These are phyloP conservation scores for Prochilodus magdalenae DNA, from an alignment of 2,113 vertebrate genomes.

Conservation along the genomic window DNA sequence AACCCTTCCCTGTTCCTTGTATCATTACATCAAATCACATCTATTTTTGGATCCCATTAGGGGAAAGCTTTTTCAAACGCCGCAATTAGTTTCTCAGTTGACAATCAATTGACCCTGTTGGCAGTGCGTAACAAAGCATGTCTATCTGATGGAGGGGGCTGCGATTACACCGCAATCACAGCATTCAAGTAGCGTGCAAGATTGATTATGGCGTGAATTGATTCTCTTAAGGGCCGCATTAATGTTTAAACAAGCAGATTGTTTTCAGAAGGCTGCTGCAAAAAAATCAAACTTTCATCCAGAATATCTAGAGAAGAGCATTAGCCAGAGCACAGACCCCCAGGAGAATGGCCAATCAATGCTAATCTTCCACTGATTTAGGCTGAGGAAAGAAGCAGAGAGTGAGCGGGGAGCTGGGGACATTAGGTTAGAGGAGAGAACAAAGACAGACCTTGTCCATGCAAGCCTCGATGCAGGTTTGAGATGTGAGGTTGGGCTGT, in stretches of 20 bases:
- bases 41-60: conserved; percentile 42
- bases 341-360: conserved; percentile 29
- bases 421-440: neutral
- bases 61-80: conserved; percentile 15
- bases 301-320: neutral
- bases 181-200: conserved; percentile 8
- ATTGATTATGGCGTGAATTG: conserved; percentile 56
- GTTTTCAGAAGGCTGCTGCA: conserved; percentile 32
- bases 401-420: neutral
- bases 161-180: conserved; percentile 42
- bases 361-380: conserved; percentile 31
- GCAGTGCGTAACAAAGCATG: conserved; percentile 22
- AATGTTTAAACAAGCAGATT: conserved; percentile 51
- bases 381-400: neutral
- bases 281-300: conserved; percentile 43
- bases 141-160: conserved; percentile 18
- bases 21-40: conserved; percentile 19
- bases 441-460: conserved; percentile 81
- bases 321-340: neutral
- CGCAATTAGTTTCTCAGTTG: conserved; percentile 45
- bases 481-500: conserved; percentile 81
- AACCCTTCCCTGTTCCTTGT: neutral
- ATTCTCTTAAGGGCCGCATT: conserved; percentile 47
- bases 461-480: conserved; percentile 84
- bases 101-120: conserved; percentile 49